phyloP scores from a whole-genome alignment of 2,888 invertebrate genomes.

The Cyclophora albipunctata region DNA sequence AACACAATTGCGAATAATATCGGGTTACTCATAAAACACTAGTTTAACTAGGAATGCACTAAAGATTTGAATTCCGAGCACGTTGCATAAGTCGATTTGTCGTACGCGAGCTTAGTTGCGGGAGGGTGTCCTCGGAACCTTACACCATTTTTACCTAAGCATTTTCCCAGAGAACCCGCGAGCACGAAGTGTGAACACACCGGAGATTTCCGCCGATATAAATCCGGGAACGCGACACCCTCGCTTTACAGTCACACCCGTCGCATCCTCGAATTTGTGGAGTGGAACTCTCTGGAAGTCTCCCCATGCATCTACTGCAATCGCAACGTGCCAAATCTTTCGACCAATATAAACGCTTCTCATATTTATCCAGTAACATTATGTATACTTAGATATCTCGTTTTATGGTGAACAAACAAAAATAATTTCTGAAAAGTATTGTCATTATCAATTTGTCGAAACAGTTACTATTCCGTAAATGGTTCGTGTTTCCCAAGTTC shows the following conservation, averaged over 20 bases:
- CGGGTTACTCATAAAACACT: slow-evolving; percentile 2
- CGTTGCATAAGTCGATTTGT: slow-evolving; percentile 31
- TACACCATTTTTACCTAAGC: slow-evolving; percentile 36
- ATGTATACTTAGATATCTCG: slow-evolving; percentile 25
- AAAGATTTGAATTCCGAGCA: slow-evolving; percentile 22
- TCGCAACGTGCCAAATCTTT: slow-evolving; percentile 49
- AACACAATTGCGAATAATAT: too few species aligned
- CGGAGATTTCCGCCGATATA: slow-evolving; percentile 63
- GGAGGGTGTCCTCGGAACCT: slow-evolving; percentile 40
- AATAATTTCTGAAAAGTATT: too few species aligned
- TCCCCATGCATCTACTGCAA: slow-evolving; percentile 44
- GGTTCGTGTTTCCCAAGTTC: too few species aligned
- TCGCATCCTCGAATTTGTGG: slow-evolving; percentile 59
- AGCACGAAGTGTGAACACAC: slow-evolving; percentile 57
- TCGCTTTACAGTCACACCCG: slow-evolving; percentile 40
- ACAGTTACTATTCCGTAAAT: too few species aligned
- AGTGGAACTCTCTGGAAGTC: slow-evolving; percentile 49
- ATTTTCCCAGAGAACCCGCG: slow-evolving; percentile 50
- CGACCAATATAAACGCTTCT: slow-evolving; percentile 20
- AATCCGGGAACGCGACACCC: slow-evolving; percentile 59
- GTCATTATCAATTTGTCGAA: too few species aligned
- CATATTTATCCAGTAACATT: slow-evolving; percentile 5
- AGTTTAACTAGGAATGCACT: slow-evolving; percentile 10
- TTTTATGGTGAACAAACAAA: slow-evolving; percentile 11
- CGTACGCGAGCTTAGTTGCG: slow-evolving; percentile 33